Evolutionary conservation across 2,113 vertebrate species (phyloP).

Genomic region (Labeo rohita): DNA sequence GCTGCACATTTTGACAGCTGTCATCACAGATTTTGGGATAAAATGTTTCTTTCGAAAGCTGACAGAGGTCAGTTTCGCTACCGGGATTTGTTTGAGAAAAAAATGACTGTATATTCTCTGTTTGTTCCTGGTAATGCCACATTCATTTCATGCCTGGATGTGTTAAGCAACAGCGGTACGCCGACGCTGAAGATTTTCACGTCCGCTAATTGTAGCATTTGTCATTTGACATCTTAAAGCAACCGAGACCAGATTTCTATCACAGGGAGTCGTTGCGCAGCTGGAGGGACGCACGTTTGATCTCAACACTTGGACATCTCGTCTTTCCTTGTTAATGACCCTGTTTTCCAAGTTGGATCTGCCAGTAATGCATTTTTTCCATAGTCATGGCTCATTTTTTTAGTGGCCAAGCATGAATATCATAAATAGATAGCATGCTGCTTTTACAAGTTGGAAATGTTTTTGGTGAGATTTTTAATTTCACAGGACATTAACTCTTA

Average conservation of each 20-base stretch:
- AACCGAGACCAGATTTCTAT: slow-evolving; percentile 29
- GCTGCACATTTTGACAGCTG: slow-evolving; percentile 18
- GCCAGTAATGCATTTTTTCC: slow-evolving; percentile 58
- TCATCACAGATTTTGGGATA: not conserved
- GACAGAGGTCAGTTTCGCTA: slow-evolving; percentile 9
- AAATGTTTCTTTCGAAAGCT: not conserved
- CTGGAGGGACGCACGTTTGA: slow-evolving; percentile 26
- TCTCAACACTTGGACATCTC: slow-evolving; percentile 28
- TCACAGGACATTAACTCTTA: slow-evolving; percentile 74
- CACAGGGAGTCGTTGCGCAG: slow-evolving; percentile 7
- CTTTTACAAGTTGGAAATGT: slow-evolving; percentile 60
- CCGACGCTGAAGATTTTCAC: not conserved
- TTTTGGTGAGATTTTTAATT: slow-evolving; percentile 70
- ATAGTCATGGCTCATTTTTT: slow-evolving; percentile 67
- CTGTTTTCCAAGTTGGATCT: slow-evolving; percentile 47
- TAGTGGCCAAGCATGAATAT: slow-evolving; percentile 66
- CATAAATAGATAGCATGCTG: slow-evolving; percentile 64
- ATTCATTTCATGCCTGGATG: slow-evolving; percentile 31
- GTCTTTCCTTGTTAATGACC: slow-evolving; percentile 34
- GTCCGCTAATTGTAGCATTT: slow-evolving; percentile 39
- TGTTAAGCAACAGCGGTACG: slow-evolving; percentile 1
- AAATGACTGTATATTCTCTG: not conserved
- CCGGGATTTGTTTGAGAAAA: not conserved
- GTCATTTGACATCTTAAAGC: slow-evolving; percentile 43
- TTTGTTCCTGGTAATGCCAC: slow-evolving; percentile 19